Evolutionary conservation across 2,113 vertebrate species (phyloP).

Genomic region (Raphicerus campestris): DNA sequence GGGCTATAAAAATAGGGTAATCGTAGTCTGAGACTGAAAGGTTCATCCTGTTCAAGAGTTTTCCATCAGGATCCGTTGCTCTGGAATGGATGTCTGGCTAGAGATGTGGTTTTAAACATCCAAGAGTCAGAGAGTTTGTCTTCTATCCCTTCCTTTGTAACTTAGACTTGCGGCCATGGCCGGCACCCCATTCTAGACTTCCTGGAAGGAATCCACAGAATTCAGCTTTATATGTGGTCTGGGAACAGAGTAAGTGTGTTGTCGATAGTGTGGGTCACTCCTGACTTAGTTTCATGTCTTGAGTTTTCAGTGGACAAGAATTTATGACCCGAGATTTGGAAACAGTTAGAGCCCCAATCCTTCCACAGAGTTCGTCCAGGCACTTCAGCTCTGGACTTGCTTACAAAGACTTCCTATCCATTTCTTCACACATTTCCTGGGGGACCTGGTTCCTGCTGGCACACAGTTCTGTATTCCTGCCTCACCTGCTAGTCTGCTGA

Average conservation of each 20-base stretch:
- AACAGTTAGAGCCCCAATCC: neutral
- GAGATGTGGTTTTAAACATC: neutral
- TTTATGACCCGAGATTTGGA: neutral
- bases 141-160: neutral
- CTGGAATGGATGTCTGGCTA: neutral
- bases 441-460: too few relatives aligned
- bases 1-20: neutral
- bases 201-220: neutral
- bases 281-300: slow-evolving; percentile 14
- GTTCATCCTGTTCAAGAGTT: neutral
- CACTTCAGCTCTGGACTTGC: neutral
- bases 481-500: too few relatives aligned
- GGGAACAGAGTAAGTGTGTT: neutral
- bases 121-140: neutral
- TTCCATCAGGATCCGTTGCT: neutral
- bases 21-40: neutral
- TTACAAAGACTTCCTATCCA: too few relatives aligned
- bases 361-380: neutral
- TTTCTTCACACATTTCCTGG: too few relatives aligned
- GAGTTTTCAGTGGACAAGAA: neutral
- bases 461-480: too few relatives aligned
- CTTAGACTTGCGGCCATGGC: neutral
- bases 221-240: neutral
- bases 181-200: neutral
- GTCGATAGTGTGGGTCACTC: neutral